These are phyloP conservation scores for Drosophila mauritiana DNA, from an alignment of 1,140 invertebrate species.

Conservation along the genomic window DNA sequence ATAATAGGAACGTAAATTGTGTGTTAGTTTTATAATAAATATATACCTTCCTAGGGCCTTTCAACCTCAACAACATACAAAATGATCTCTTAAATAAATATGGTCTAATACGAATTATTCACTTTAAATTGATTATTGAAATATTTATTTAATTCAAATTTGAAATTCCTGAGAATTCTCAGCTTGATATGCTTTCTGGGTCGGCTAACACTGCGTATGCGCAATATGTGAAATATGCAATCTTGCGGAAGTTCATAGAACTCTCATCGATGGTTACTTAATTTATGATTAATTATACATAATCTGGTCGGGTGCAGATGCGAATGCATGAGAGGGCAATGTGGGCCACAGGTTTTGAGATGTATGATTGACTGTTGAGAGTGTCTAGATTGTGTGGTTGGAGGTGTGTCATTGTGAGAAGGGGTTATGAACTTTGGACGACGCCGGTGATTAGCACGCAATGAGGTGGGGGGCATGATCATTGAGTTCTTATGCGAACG, in stretches of 20 bases:
- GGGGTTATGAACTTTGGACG: constrained; percentile 32
- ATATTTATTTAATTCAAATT: background rate
- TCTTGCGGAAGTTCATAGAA: constrained; percentile 14
- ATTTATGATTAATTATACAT: constrained; percentile 45
- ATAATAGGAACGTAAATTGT: constrained; percentile 1
- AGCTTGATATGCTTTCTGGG: constrained; percentile 8
- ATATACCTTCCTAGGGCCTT: background rate
- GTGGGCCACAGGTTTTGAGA: constrained; percentile 24
- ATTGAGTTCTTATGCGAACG: constrained; percentile 43
- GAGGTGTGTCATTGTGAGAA: constrained; percentile 15
- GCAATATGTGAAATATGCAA: constrained; percentile 24
- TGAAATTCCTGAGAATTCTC: background rate
- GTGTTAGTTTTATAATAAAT: constrained; percentile 8
- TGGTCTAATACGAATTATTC: no score
- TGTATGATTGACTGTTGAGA: constrained; percentile 66
- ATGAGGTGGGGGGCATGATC: constrained; percentile 59
- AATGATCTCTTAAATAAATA: background rate
- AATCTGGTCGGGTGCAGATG: constrained; percentile 19
- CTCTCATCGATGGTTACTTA: constrained; percentile 22
- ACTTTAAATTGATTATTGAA: background rate
- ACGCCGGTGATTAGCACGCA: constrained; percentile 54
- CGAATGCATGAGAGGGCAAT: constrained; percentile 53
- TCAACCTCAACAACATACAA: background rate
- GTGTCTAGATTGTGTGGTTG: constrained; percentile 42
- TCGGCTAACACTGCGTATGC: constrained; percentile 50